Evolutionary conservation across 2,888 invertebrate genomes (phyloP).

Genomic region (Omphaloscelis lunosa): DNA sequence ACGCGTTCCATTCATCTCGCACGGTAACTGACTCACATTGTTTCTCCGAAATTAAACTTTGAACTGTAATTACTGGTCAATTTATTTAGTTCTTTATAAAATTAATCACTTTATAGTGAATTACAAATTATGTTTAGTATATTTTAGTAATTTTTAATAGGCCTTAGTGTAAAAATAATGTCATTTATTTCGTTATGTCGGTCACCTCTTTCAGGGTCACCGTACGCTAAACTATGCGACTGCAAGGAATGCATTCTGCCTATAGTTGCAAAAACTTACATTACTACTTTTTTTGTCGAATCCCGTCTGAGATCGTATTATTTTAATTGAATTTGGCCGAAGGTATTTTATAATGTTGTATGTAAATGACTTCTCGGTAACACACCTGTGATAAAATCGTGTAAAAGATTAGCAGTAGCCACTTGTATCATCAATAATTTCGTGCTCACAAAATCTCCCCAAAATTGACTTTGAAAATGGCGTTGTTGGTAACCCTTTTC

Average conservation of each 20-base stretch:
- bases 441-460: background rate
- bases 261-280: conserved; percentile 22
- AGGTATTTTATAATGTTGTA: conserved; percentile 8
- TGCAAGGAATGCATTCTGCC: conserved; percentile 58
- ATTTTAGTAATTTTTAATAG: background rate
- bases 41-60: conserved; percentile 78
- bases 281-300: conserved; percentile 29
- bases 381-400: background rate
- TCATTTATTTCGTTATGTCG: conserved; percentile 22
- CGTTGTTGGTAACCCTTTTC: background rate
- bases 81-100: conserved; percentile 28
- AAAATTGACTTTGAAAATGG: background rate
- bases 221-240: conserved; percentile 62
- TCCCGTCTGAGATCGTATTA: conserved; percentile 10
- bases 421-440: background rate
- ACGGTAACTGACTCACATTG: conserved; percentile 78
- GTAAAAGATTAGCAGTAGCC: background rate
- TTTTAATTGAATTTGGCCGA: conserved; percentile 23
- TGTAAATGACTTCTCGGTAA: conserved; percentile 6
- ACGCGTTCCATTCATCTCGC: conserved; percentile 78
- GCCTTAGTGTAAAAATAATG: conserved; percentile 11
- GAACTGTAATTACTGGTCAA: conserved; percentile 59
- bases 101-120: conserved; percentile 43
- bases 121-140: conserved; percentile 6
- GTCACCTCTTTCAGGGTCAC: conserved; percentile 57